Evolutionary conservation across 2,113 vertebrate species (phyloP).

Genomic region (Thalassoma bifasciatum): DNA sequence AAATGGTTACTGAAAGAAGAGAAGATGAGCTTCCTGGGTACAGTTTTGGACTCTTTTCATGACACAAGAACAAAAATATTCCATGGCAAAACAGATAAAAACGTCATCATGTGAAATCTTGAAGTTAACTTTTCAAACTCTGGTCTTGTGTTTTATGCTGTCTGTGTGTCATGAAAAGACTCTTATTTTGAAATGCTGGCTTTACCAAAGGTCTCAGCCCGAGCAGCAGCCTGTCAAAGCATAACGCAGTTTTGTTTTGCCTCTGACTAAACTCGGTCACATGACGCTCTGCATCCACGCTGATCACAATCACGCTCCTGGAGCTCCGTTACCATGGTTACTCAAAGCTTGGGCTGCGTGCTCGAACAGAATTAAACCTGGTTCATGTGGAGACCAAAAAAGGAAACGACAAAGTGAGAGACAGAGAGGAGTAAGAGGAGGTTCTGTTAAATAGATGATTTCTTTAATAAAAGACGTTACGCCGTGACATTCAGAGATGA

Average conservation of each 20-base stretch:
- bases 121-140: too few species aligned
- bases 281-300: conserved; percentile 32
- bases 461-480: conserved; percentile 74
- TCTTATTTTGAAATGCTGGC: background rate
- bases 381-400: background rate
- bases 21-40: too few species aligned
- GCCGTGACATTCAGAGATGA: conserved; percentile 59
- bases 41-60: too few species aligned
- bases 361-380: background rate
- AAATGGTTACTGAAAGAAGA: too few species aligned
- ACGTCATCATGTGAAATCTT: too few species aligned
- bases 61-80: too few species aligned
- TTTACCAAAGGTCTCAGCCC: background rate
- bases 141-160: too few species aligned
- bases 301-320: conserved; percentile 39
- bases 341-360: conserved; percentile 32
- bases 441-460: conserved; percentile 71
- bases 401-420: background rate
- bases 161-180: too few species aligned
- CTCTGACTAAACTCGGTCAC: conserved; percentile 39
- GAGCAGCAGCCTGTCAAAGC: background rate
- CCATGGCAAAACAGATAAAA: too few species aligned
- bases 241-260: conserved; percentile 31
- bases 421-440: background rate
- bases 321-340: conserved; percentile 47